phyloP scores from a whole-genome alignment of 2,888 invertebrate species.

The Apodemia zela region DNA sequence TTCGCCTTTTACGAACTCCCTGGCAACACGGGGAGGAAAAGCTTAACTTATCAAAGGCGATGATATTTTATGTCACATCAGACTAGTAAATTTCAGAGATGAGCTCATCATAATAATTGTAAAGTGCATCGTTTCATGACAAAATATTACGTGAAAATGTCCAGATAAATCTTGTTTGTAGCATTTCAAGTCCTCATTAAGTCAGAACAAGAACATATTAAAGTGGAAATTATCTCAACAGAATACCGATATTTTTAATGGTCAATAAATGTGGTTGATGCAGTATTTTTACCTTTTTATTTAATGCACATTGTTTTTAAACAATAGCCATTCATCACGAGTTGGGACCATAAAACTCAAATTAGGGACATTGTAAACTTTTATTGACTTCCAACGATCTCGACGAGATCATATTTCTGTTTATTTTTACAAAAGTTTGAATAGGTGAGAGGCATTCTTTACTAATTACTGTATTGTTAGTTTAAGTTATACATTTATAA shows the following conservation, averaged over 20 bases:
- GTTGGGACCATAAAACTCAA: conserved; percentile 54
- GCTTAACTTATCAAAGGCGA: no score
- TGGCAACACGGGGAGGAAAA: no score
- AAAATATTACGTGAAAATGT: no score
- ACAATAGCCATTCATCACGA: conserved; percentile 60
- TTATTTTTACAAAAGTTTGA: conserved; percentile 36
- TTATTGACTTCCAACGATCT: conserved; percentile 54
- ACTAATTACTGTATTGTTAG: conserved; percentile 3
- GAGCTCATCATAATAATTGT: no score
- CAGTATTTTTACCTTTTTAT: neutral
- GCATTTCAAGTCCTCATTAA: neutral
- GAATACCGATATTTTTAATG: neutral
- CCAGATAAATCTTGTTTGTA: neutral
- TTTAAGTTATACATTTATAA: neutral
- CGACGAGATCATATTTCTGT: conserved; percentile 50
- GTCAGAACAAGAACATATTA: neutral
- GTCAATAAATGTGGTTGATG: conserved; percentile 12
- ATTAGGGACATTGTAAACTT: conserved; percentile 69
- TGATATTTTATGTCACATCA: no score
- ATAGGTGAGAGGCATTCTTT: neutral
- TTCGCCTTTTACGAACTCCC: no score
- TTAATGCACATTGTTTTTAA: conserved; percentile 43
- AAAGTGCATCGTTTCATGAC: no score
- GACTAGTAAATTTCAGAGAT: no score
- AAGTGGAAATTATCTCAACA: neutral